A percentile compares a stretch with the other conserved stretches of the same genome.
phyloP scores from a whole-genome alignment of 2,797 vertebrate genomes.

The Sphenodon punctatus region DNA sequence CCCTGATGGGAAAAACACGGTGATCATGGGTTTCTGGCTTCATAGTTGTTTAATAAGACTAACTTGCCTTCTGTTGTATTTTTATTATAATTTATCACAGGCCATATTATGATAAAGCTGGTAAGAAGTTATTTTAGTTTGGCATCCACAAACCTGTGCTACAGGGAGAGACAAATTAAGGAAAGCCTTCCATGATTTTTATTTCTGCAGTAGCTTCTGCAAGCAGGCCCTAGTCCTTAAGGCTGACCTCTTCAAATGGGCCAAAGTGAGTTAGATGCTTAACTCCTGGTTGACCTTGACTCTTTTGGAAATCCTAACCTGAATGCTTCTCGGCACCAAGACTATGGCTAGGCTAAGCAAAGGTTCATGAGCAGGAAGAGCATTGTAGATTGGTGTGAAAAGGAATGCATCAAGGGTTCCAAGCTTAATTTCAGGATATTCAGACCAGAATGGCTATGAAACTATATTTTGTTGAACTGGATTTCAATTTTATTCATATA shows the following conservation, averaged over 20 bases:
- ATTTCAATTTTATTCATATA: too few relatives aligned
- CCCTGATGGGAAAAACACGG: too few relatives aligned
- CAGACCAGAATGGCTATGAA: neutral
- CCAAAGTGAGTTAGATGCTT: neutral
- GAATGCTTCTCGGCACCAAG: too few relatives aligned
- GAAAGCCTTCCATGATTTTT: neutral
- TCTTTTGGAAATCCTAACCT: too few relatives aligned
- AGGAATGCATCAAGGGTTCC: neutral
- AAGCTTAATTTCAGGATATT: neutral
- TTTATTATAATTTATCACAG: neutral
- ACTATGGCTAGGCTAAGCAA: too few relatives aligned
- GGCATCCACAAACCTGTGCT: neutral
- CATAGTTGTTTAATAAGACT: neutral
- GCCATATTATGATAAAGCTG: fast-evolving
- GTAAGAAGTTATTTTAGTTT: neutral
- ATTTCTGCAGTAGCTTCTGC: neutral
- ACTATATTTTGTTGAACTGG: neutral
- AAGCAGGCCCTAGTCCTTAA: neutral
- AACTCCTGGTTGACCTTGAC: neutral
- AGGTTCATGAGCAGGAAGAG: too few relatives aligned
- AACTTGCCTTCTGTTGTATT: neutral
- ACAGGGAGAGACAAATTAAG: neutral
- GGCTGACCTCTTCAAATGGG: neutral
- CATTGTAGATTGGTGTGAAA: too few relatives aligned
- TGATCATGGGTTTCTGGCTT: neutral